Evolutionary conservation across 2,888 invertebrate species (phyloP).

Genomic region (Protodeltote pygarga): DNA sequence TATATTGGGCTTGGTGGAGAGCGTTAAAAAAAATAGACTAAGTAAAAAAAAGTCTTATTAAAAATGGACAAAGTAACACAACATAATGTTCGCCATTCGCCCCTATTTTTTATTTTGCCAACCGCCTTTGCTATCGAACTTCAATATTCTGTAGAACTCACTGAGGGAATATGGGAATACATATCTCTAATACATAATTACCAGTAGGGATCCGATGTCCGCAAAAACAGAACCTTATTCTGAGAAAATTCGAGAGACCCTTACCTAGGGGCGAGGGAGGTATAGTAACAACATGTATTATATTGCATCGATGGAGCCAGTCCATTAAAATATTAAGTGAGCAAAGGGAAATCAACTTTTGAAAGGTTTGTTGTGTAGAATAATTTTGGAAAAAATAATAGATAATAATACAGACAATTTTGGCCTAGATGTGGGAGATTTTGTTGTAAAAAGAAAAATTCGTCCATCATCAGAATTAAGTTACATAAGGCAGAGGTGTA

Average conservation of each 20-base stretch:
- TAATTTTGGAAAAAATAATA: too few relatives aligned
- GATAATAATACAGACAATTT: too few relatives aligned
- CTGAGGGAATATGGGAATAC: slow-evolving; percentile 44
- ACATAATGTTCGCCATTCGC: too few relatives aligned
- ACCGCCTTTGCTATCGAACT: slow-evolving; percentile 1
- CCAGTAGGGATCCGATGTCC: slow-evolving; percentile 40
- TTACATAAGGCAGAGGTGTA: too few relatives aligned
- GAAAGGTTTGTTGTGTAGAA: slow-evolving; percentile 3
- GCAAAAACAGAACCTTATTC: slow-evolving; percentile 35
- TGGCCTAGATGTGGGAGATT: too few relatives aligned
- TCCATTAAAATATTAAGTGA: slow-evolving; percentile 24
- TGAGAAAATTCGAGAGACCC: slow-evolving; percentile 18
- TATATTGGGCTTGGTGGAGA: too few relatives aligned
- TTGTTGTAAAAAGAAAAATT: too few relatives aligned
- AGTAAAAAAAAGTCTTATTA: too few relatives aligned
- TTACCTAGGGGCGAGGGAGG: slow-evolving; percentile 11
- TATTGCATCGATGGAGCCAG: slow-evolving; percentile 9
- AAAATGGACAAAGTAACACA: too few relatives aligned
- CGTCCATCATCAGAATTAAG: too few relatives aligned
- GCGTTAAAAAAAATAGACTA: too few relatives aligned
- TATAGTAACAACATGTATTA: slow-evolving; percentile 29
- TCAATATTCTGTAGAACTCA: slow-evolving; percentile 15
- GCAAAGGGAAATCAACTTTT: slow-evolving; percentile 12
- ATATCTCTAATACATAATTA: slow-evolving; percentile 49
- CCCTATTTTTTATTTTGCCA: background rate